Evolutionary conservation across 2,797 vertebrate genomes (phyloP).

Genomic region (Oceanodroma leucorhoa): DNA sequence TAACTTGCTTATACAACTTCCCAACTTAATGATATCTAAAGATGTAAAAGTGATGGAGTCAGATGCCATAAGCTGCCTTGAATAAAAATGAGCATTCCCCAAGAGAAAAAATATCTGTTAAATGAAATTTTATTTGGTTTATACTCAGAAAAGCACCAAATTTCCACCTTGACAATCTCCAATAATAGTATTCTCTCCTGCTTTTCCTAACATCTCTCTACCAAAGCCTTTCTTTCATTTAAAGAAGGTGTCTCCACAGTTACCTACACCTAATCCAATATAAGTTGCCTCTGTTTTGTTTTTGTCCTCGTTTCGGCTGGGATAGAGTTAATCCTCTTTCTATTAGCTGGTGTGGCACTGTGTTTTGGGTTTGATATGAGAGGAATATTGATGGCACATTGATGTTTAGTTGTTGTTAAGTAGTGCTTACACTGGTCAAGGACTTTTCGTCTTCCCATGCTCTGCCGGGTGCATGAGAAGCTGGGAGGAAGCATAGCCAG

Average conservation of each 20-base stretch:
- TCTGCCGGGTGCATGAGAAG: too few species aligned
- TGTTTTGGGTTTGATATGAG: too few species aligned
- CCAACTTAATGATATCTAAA: neutral
- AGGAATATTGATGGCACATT: too few species aligned
- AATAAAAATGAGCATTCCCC: neutral
- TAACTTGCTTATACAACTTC: neutral
- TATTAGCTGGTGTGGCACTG: too few species aligned
- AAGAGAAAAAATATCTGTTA: neutral
- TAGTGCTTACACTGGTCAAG: too few species aligned
- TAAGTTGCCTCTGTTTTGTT: neutral
- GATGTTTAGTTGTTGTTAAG: too few species aligned
- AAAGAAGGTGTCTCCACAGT: neutral
- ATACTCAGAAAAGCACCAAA: neutral
- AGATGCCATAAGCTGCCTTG: neutral
- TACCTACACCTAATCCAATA: neutral
- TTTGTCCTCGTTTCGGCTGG: too few species aligned
- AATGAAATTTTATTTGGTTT: neutral
- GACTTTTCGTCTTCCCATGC: too few species aligned
- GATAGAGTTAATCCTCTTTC: too few species aligned
- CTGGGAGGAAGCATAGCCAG: too few species aligned
- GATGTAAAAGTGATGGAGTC: neutral
- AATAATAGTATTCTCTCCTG: neutral
- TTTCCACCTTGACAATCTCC: neutral
- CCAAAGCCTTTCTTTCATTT: neutral
- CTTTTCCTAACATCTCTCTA: neutral